A percentile compares a stretch with the other conserved stretches of the same genome.
phyloP scores from a whole-genome alignment of 2,113 vertebrate genomes.

The Odobenus rosmarus region DNA sequence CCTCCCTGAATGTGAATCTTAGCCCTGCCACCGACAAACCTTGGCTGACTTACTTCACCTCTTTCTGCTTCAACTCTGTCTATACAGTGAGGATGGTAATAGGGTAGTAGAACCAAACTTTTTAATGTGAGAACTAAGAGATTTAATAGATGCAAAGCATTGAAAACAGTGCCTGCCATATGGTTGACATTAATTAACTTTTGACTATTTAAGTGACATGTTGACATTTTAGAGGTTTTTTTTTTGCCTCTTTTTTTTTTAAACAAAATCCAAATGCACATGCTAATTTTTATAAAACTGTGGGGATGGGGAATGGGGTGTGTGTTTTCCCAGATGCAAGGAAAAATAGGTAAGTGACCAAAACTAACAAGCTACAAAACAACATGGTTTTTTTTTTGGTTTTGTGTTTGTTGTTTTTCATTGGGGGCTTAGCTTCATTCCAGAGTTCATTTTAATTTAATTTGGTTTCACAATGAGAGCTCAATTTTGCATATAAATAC shows the following conservation, averaged over 20 bases:
- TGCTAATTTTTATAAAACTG: conserved; percentile 39
- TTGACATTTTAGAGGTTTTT: conserved; percentile 71
- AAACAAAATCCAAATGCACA: conserved; percentile 72
- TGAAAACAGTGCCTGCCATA: conserved; percentile 71
- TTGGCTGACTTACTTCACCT: neutral
- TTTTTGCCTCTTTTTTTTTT: neutral
- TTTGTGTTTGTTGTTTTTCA: conserved; percentile 66
- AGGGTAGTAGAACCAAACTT: neutral
- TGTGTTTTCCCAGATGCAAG: conserved; percentile 15
- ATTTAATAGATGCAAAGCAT: neutral
- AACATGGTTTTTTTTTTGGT: neutral
- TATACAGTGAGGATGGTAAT: fast-evolving
- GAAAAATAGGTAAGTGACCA: conserved; percentile 34
- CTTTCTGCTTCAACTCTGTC: neutral
- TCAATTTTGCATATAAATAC: conserved; percentile 72
- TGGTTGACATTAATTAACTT: conserved; percentile 82
- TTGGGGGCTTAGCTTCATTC: conserved; percentile 57
- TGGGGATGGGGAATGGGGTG: neutral
- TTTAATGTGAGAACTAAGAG: neutral
- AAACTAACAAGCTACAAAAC: neutral
- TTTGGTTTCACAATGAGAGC: conserved; percentile 70
- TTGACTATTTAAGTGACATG: conserved; percentile 81
- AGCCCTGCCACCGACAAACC: neutral
- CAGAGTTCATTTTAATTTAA: conserved; percentile 60
- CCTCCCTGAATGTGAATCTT: neutral